Evolutionary conservation across 2,888 invertebrate genomes (phyloP), one percentile per base, ranked within the genome.

Genomic region (Gari tellinella): DNA sequence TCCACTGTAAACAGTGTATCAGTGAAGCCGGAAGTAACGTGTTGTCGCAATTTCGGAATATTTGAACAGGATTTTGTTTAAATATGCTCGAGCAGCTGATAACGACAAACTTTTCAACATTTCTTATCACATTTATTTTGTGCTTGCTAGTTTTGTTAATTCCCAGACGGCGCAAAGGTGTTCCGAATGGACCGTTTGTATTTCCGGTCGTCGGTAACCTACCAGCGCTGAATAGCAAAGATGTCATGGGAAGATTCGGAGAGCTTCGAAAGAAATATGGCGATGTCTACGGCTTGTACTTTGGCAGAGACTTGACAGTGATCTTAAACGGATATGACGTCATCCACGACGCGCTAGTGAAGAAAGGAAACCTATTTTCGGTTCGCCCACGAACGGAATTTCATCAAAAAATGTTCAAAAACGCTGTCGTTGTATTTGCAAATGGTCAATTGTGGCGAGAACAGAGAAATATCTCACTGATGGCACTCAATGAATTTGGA

Each of bases 401-500:
- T 41, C 73, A 69, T 26, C 61, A 65, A 23, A 37, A 70, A 2
- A 70, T 70, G 57, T 67, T 70, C 15, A 66, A 66, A 60, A 66
- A 69, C 4, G 66, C 46, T 0, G 78, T 70, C 3, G 60, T 78
- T 10, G 70, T 78, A 1, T 78, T 70, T 49, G 65, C 78, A 1
- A 78, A 78, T 26, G 73, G 64, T 8, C 41, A 51, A 15, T 19
- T 66, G 1, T 78, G 78, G 78, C 69, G 70, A 26, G 67, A 73
- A 48, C 73, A 70, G 21, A 48, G 78, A 10, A 58, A 67, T 45
- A 73, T 78, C 38, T 63, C 70, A 0, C 64, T 70, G 41, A 63
- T 48, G 40, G 73, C 78, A 0, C 52, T 78, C 14, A 69, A 73
- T 38, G 78, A 73, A 37, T 78, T 78, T 25, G 78, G 78, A 40